Evolutionary conservation across 2,113 vertebrate genomes (phyloP), one percentile per base, ranked within the genome.

Genomic region (Vidua chalybeata): DNA sequence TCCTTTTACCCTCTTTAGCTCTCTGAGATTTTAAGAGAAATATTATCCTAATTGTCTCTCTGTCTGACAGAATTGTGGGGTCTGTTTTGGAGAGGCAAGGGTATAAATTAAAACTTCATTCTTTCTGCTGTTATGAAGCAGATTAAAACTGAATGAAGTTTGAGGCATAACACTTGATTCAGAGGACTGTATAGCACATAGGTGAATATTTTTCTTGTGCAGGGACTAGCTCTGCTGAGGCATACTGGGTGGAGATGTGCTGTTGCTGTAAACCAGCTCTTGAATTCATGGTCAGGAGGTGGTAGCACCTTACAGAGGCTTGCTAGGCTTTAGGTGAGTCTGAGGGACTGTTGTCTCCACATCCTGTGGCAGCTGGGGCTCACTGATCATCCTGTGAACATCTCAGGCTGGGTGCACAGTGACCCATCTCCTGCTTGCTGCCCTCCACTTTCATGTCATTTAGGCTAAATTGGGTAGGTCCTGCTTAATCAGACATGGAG

Each of bases 361-460:
- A 21, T 63, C 20, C 48, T 0, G 0, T 31, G 68, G 28, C 28
- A 68, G 4, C 13, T 63, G 27, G 13, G 13, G 6, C 37, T 67
- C 13, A 20, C 43, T 26, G 43, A n/a, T 46, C n/a, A 13, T 49
- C 45, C 58, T 23, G 31, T 31, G 27, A 58, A 48, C 0, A 0
- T 48, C 52, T 79, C 9, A 14, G 27, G n/a, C 23, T 68, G 11
- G 5, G 16, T 16, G 31, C 0, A 0, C 61, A 39, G 17, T 51
- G 31, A 14, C 22, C 4, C 18, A 4, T 23, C 48, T 84, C 18
- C 48, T 63, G 28, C 39, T 76, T 67, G 23, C 39, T 90, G 63
- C 39, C 7, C 16, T 77, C 22, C 11, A 12, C 31, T 59, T 84
- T 46, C 7, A 9, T 46, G 26, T 19, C 39, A 24, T 54, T 51